Evolutionary conservation across 1,140 invertebrate species (phyloP).

Genomic region (Proctacanthus coquilletti): DNA sequence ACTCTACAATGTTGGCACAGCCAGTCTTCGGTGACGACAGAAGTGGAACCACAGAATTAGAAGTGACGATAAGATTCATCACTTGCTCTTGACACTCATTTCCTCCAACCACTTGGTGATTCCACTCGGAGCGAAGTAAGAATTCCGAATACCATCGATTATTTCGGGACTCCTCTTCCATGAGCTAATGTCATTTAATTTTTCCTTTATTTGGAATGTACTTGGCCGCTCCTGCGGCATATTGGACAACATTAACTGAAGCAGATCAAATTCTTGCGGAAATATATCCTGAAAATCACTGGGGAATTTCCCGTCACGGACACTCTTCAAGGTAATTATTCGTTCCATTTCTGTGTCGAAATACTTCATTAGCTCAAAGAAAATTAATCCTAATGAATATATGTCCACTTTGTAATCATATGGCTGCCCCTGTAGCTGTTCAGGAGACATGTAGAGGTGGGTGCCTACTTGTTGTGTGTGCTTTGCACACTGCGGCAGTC

Average conservation of each 20-base stretch:
- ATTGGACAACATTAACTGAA: constrained; percentile 59
- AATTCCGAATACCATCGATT: too few relatives aligned
- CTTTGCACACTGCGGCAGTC: constrained; percentile 17
- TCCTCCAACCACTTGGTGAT: too few relatives aligned
- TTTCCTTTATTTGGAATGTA: constrained; percentile 46
- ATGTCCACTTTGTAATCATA: constrained; percentile 96
- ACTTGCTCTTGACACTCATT: too few relatives aligned
- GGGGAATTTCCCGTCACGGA: constrained; percentile 56
- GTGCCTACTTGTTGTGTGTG: constrained; percentile 57
- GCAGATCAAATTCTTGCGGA: constrained; percentile 47
- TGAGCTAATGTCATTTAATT: background rate
- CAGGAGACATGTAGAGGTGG: constrained; percentile 92
- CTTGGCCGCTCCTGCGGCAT: constrained; percentile 58
- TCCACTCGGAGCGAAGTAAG: too few relatives aligned
- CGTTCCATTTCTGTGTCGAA: constrained; percentile 87
- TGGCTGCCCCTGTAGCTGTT: constrained; percentile 60
- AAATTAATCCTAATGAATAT: constrained; percentile 84
- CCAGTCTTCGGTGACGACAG: too few relatives aligned
- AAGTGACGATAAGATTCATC: too few relatives aligned
- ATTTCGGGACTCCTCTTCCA: too few relatives aligned
- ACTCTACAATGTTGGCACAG: too few relatives aligned
- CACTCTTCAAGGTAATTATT: constrained; percentile 40
- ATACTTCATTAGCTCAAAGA: constrained; percentile 80
- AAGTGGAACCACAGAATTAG: too few relatives aligned
- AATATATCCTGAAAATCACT: constrained; percentile 44